These are phyloP conservation scores for Drosophila paulistorum DNA, from an alignment of 1,140 invertebrate species.

Conservation along the genomic window DNA sequence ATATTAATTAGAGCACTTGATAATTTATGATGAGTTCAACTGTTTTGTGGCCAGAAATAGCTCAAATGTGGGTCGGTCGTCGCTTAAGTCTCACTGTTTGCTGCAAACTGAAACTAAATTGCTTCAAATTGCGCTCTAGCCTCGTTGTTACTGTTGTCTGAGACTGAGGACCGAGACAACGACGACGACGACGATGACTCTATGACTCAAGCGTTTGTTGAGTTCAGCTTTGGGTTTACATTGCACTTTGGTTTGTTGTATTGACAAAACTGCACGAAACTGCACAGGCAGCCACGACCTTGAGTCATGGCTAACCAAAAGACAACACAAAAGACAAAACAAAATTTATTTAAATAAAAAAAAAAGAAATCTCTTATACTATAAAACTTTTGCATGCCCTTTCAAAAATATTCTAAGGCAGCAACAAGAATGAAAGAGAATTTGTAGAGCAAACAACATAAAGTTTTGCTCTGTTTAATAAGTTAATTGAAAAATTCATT, in stretches of 20 bases:
- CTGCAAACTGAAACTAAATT: slow-evolving; percentile 56
- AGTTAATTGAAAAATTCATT: no score
- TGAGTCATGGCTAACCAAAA: slow-evolving; percentile 58
- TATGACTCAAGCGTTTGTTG: slow-evolving; percentile 12
- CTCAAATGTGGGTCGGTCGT: slow-evolving; percentile 48
- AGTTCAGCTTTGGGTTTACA: slow-evolving; percentile 39
- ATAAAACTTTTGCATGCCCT: slow-evolving; percentile 8
- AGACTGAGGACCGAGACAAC: no score
- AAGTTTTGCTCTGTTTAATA: not conserved
- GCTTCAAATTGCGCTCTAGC: slow-evolving; percentile 21
- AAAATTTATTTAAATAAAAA: slow-evolving; percentile 26
- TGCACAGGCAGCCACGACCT: slow-evolving; percentile 47
- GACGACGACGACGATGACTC: not conserved
- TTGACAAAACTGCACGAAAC: slow-evolving; percentile 70
- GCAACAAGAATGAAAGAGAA: not conserved
- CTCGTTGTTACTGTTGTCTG: not conserved
- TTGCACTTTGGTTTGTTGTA: slow-evolving; percentile 57
- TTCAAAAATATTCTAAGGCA: not conserved
- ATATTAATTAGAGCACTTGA: slow-evolving; percentile 72
- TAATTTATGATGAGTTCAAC: slow-evolving; percentile 31
- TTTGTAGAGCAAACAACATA: not conserved
- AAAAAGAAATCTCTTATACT: not conserved
- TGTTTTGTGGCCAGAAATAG: slow-evolving; percentile 44
- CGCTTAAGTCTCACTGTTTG: slow-evolving; percentile 43
- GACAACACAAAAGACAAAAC: slow-evolving; percentile 35